These are phyloP conservation scores for Ptyas mucosa DNA, from an alignment of 2,113 vertebrate genomes.

Conservation along the genomic window DNA sequence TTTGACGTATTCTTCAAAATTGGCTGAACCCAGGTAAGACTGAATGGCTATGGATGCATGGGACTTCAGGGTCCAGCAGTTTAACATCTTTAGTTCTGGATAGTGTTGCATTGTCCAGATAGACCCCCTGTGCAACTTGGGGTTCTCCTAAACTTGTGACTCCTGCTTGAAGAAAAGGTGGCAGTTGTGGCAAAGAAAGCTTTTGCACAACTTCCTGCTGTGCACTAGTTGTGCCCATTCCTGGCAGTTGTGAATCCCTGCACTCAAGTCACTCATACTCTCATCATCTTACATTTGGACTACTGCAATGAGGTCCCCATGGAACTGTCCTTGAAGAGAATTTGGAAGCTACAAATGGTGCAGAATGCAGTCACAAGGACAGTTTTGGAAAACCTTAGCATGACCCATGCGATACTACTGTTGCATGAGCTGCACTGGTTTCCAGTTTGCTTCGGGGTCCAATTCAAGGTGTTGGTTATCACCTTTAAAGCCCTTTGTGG, in stretches of 20 bases:
- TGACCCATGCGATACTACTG: no score
- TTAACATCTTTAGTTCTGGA: neutral
- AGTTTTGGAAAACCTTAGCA: neutral
- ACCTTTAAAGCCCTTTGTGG: no score
- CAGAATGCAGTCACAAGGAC: neutral
- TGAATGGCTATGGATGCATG: neutral
- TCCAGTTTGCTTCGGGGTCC: no score
- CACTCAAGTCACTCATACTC: neutral
- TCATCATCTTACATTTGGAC: neutral
- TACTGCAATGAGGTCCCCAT: neutral
- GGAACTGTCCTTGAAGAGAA: neutral
- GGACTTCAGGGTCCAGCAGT: neutral
- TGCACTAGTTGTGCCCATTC: neutral
- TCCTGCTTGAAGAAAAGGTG: neutral
- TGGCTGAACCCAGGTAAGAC: neutral
- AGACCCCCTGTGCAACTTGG: neutral
- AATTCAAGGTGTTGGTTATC: no score
- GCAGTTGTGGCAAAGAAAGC: neutral
- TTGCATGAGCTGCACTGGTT: no score
- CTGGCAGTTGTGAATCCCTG: neutral
- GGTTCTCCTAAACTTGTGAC: neutral
- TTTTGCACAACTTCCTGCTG: neutral
- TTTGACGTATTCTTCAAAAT: slow-evolving; percentile 12
- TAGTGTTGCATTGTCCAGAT: neutral
- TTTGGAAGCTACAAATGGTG: neutral